Base-by-base conservation (phyloP, 2,113 vertebrate species). In the Anas platyrhynchos region DNA sequence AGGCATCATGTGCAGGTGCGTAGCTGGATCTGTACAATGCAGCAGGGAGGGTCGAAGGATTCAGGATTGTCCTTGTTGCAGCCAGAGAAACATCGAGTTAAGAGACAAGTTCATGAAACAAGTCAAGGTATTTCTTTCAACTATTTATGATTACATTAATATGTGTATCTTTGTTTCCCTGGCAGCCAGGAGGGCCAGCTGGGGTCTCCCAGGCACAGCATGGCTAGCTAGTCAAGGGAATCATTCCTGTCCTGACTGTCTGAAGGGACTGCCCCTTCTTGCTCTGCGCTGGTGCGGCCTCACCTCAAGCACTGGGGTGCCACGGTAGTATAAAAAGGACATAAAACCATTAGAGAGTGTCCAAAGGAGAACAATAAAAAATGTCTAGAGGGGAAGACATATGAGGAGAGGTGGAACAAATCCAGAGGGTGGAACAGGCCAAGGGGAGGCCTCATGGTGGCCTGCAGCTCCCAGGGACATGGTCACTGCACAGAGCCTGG, bases 1-100 rank as follows among this genome's bases (percentile, higher is more conserved):
- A 71, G 58, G 9, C 16, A 5, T 9, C 9, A 12, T 6, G 41
- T 36, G 38, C 12, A 1, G 3, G 32, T 31, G 68, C 0, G 0
- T 11, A 29, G 43, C 7, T 7, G 15, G 34, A 20, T 29, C 29
- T 48, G 15, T 8, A 25, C 13, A 21, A 50, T 9, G 27, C 31
- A 31, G 3, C 12, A 11, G 29, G 56, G 36, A 71, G 27, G 9
- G n/a, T 50, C 48, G 72, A 86, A 43, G 29, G 79, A 16, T n/a
- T 34, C 71, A 18, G 9, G 17, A 59, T 7, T 50, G 56, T 82
- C 41, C 41, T 46, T 3, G 3, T 38, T 8, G 2, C 3, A 73
- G 34, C 46, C 8, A 16, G 74, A 62, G 55, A 50, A 36, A 63
- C 5, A 44, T 3, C 0, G 2, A 84, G 14, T 25, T 46, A 21